Base-by-base conservation (phyloP, 1,140 invertebrate genomes). In the Papilio polyxenes region DNA sequence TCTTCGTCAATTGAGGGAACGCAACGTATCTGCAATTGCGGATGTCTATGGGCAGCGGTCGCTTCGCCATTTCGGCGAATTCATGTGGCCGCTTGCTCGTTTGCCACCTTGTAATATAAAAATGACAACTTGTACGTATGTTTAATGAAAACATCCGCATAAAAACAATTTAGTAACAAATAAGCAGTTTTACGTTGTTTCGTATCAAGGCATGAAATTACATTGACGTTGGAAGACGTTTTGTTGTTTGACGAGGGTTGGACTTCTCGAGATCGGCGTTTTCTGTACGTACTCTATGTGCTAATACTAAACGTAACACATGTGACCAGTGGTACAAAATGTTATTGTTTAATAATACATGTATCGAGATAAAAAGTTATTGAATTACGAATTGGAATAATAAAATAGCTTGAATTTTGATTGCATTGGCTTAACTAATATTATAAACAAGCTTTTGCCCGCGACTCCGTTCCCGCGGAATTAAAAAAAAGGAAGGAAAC, bases 151-250 rank as follows among this genome's bases (percentile, higher is more conserved):
- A 15, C 31, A 15, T 10, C 7, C 13, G 9, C 11, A 72, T 4
- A 40, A 72, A 72, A 72, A 72, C 13, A 72, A 72, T 69, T 37
- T 37, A 69, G n/a, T 72, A 40, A 40, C 3, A 72, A 72, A 72
- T 72, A 72, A 72, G 11, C 31, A 37, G 23, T 37, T 72, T 11
- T 3, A 23, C 23, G 20, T 23, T 9, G 62, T 69, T 10, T 69
- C 62, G 20, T 72, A 69, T 37, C 11, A 72, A 72, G 65, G 37
- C 65, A 31, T 72, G 31, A 72, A 72, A 72, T 72, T 72, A 72
- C 65, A 72, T 72, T 72, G 65, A 72, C 65, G 65, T 37, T 37
- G 31, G 65, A 37, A 72, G 65, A 72, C 23, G 11, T 65, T 65
- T 65, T 65, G 53, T 56, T 53, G 62, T 65, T 65, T 65, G 65